Percentiles rank a stretch among this genome's conserved stretches.
Conservation (phyloP, 92 coral and sea anemone genomes). For the Ricordea florida region DNA sequence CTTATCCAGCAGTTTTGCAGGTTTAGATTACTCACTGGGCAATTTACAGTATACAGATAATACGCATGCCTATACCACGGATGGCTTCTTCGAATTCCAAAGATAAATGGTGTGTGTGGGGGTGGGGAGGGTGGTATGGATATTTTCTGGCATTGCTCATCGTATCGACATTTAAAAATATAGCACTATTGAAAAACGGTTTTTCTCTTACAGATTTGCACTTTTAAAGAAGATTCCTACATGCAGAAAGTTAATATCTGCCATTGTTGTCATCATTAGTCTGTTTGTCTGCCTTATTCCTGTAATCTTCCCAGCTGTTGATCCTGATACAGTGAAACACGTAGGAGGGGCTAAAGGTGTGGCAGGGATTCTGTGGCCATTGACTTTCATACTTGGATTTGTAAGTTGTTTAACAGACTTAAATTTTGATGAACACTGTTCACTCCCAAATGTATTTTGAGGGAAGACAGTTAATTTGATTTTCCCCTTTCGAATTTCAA, state of each 20-base stretch:
- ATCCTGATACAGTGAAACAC: slow-evolving; percentile 9
- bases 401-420: slow-evolving; percentile 42
- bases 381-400: slow-evolving; percentile 87
- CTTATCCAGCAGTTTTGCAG: too few relatives aligned
- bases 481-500: too few relatives aligned
- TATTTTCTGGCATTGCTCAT: background rate
- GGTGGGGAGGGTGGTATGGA: background rate
- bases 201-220: slow-evolving; percentile 32
- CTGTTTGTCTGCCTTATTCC: slow-evolving; percentile 80
- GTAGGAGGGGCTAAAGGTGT: slow-evolving; percentile 81
- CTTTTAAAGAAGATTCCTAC: slow-evolving; percentile 65
- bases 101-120: too few relatives aligned
- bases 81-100: too few relatives aligned
- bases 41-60: too few relatives aligned
- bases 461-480: too few relatives aligned
- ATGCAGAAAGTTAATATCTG: slow-evolving; percentile 64
- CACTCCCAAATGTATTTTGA: too few relatives aligned
- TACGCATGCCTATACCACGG: too few relatives aligned
- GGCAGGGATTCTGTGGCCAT: slow-evolving; percentile 81
- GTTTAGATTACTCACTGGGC: too few relatives aligned
- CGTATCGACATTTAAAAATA: background rate
- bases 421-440: too few relatives aligned
- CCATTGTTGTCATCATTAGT: slow-evolving; percentile 62
- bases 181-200: background rate
- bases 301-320: slow-evolving; percentile 61